Evolutionary conservation across 1,140 invertebrate genomes (phyloP), one percentile per base, ranked within the genome.

Genomic region (Metopolophium dirhodum): DNA sequence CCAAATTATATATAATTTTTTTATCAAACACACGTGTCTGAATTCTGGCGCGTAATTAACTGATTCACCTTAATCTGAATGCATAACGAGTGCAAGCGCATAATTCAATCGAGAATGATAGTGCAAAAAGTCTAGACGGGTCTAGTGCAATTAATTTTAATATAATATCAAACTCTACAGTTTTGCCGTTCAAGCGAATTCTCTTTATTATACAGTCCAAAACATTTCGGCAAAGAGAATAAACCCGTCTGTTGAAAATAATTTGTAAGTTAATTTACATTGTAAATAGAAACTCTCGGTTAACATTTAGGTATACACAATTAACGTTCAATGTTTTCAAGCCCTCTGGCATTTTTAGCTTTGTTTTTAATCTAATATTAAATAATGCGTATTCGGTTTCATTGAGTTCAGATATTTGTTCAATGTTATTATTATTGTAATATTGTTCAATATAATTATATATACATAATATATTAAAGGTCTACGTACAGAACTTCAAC

Each of bases 301-400:
- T n/a, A 77, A 77, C 30, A 77, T n/a, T n/a, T 77, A 77, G 61
- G 61, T 77, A 77, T n/a, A 77, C n/a, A 77, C 14, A 77, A 77
- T 77, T 77, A 77, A 77, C 61, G 30, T 77, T n/a, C 61, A n/a
- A 68, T 68, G 61, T 77, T 77, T 77, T 77, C n/a, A 20, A 77
- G n/a, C 61, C 61, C 61, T 77, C 30, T 77, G 61, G 61, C 61
- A 77, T 77, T 77, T 77, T 77, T n/a, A 77, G 6, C 61, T 77
- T 77, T 77, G 61, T 77, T 77, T 77, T 77, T 77, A 77, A 77
- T 77, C n/a, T n/a, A 77, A 77, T 77, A 77, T 77, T 77, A 77
- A 77, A 77, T n/a, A 77, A 77, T n/a, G 14, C 18, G 11, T 77
- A 77, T n/a, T n/a, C 61, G 6, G 14, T n/a, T 77, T 77, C 61